Percentiles rank a stretch among this genome's conserved stretches.
These are phyloP conservation scores for Molorchus minor DNA, from an alignment of 2,888 invertebrate genomes.

Conservation along the genomic window DNA sequence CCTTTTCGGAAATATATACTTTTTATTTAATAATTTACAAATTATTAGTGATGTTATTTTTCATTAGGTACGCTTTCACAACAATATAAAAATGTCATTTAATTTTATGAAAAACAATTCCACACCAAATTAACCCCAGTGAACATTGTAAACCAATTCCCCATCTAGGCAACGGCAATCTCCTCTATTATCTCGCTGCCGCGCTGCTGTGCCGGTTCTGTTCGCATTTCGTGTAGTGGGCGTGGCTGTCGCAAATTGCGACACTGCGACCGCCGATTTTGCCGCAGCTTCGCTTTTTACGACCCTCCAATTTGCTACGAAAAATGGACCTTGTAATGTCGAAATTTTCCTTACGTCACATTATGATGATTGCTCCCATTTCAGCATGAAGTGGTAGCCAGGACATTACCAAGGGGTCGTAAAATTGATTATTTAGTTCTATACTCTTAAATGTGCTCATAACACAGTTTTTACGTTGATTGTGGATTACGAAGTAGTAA, in stretches of 20 bases:
- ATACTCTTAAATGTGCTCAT: too few relatives aligned
- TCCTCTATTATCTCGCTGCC: too few relatives aligned
- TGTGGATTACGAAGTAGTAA: background rate
- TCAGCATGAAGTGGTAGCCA: background rate
- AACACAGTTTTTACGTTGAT: too few relatives aligned
- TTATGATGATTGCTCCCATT: conserved; percentile 43
- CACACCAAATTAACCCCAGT: background rate
- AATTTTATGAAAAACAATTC: too few relatives aligned
- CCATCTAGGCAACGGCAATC: background rate
- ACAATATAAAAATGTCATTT: too few relatives aligned
- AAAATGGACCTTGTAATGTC: conserved; percentile 55
- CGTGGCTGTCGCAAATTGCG: conserved; percentile 59
- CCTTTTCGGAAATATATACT: too few relatives aligned
- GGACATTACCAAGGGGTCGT: background rate
- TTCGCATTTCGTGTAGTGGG: conserved; percentile 51
- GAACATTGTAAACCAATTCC: background rate
- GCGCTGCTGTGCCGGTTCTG: conserved; percentile 43
- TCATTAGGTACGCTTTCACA: too few relatives aligned
- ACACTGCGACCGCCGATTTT: conserved; percentile 58
- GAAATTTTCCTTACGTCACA: conserved; percentile 42
- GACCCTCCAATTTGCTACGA: conserved; percentile 61
- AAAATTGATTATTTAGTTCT: too few relatives aligned
- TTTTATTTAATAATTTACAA: too few relatives aligned
- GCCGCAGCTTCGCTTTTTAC: conserved; percentile 59
- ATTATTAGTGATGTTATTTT: too few relatives aligned